A percentile compares a stretch with the other conserved stretches of the same genome.
Evolutionary conservation across 2,888 invertebrate genomes (phyloP).

Genomic region (Pyrrhosoma nymphula): DNA sequence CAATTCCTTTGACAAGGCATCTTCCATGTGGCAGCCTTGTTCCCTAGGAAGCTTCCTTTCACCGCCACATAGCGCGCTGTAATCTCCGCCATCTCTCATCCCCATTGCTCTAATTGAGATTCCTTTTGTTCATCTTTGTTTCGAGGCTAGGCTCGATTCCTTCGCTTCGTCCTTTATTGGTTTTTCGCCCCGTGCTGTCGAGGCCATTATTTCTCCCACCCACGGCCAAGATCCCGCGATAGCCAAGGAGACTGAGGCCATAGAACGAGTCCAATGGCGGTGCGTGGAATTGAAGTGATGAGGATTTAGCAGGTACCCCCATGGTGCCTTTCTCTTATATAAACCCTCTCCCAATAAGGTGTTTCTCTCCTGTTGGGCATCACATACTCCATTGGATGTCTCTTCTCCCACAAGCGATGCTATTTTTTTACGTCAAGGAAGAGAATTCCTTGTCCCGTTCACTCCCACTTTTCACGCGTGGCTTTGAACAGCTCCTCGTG

Average conservation of each 20-base stretch:
- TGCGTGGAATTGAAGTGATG: slow-evolving; percentile 44
- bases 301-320: slow-evolving; percentile 25
- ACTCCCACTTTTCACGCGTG: neutral
- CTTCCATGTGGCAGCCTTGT: neutral
- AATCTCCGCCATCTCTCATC: neutral
- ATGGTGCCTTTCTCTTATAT: slow-evolving; percentile 43
- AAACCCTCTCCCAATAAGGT: neutral
- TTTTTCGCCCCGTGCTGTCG: slow-evolving; percentile 9
- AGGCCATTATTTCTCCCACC: slow-evolving; percentile 54
- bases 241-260: slow-evolving; percentile 22
- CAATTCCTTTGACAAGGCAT: neutral
- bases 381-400: slow-evolving; percentile 16
- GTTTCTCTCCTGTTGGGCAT: neutral
- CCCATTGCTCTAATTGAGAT: slow-evolving; percentile 58
- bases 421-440: neutral
- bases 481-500: neutral
- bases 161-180: slow-evolving; percentile 48
- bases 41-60: neutral
- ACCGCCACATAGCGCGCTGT: neutral
- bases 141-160: slow-evolving; percentile 29
- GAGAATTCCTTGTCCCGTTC: neutral
- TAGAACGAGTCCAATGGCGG: neutral
- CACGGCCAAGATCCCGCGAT: slow-evolving; percentile 47
- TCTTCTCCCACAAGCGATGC: neutral
- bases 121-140: slow-evolving; percentile 38